A percentile compares a stretch with the other conserved stretches of the same genome.
Conservation (phyloP, 2,797 vertebrate genomes). For the Echeneis naucrates region DNA sequence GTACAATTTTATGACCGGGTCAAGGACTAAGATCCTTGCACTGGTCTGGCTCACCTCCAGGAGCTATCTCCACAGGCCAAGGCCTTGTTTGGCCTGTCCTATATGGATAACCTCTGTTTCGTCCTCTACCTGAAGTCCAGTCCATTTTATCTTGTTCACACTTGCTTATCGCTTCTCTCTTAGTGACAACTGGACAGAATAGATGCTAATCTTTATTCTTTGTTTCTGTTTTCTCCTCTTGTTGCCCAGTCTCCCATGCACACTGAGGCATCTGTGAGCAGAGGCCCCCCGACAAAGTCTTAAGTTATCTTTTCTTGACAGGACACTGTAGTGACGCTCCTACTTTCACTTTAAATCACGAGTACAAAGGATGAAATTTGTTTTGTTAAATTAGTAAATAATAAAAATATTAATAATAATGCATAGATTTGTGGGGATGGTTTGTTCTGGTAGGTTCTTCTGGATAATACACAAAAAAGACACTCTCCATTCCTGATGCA, state of each 20-base stretch:
- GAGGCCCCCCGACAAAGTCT: not conserved
- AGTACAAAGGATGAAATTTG: not conserved
- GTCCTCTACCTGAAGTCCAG: slow-evolving; percentile 13
- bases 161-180: slow-evolving; percentile 46
- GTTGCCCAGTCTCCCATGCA: slow-evolving; percentile 8
- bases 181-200: slow-evolving; percentile 45
- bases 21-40: slow-evolving; percentile 19
- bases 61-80: slow-evolving; percentile 19
- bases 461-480: slow-evolving; percentile 32
- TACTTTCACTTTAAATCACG: not conserved
- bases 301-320: slow-evolving; percentile 22
- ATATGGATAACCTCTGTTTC: slow-evolving; percentile 48
- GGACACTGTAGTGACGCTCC: not conserved
- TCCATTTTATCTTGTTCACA: slow-evolving; percentile 40
- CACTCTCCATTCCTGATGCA: slow-evolving; percentile 62
- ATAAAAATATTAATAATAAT: no score
- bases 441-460: slow-evolving; percentile 15
- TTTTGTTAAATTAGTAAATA: slow-evolving; percentile 10
- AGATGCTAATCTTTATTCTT: slow-evolving; percentile 50
- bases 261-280: slow-evolving; percentile 8
- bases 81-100: slow-evolving; percentile 30
- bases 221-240: slow-evolving; percentile 7
- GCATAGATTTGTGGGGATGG: slow-evolving; percentile 5
- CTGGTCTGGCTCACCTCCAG: slow-evolving; percentile 22
- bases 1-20: no score